phyloP scores from a whole-genome alignment of 2,797 vertebrate genomes.

The Gouania willdenowi region DNA sequence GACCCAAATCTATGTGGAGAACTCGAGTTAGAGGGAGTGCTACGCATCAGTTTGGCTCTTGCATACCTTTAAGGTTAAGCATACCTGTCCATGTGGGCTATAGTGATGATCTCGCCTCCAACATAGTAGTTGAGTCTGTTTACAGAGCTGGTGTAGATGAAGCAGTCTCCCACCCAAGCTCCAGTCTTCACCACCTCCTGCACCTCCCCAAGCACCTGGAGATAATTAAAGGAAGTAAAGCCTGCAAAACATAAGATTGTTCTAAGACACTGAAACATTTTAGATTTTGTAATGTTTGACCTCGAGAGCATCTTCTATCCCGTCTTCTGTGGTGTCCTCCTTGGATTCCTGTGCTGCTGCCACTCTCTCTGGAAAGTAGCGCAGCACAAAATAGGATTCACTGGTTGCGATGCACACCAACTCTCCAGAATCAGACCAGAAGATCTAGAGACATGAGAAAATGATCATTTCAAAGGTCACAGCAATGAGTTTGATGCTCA shows the following conservation, averaged over 20 bases:
- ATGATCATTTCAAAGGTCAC: too few relatives aligned
- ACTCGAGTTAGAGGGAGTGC: too few relatives aligned
- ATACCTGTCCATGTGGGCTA: slow-evolving; percentile 97
- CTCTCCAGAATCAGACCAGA: slow-evolving; percentile 98
- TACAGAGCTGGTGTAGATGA: slow-evolving; percentile 99
- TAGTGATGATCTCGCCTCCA: slow-evolving; percentile 98
- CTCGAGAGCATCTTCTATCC: slow-evolving; percentile 98
- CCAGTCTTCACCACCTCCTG: slow-evolving; percentile 98
- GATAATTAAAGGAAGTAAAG: background rate
- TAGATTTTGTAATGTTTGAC: too few relatives aligned
- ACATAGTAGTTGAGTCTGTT: slow-evolving; percentile 98
- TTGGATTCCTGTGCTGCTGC: slow-evolving; percentile 92
- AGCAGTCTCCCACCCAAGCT: slow-evolving; percentile 97
- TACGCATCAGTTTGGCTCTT: too few relatives aligned
- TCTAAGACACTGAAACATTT: too few relatives aligned
- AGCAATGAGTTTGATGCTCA: too few relatives aligned
- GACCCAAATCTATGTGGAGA: too few relatives aligned
- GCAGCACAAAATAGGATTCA: slow-evolving; percentile 97
- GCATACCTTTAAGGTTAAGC: too few relatives aligned
- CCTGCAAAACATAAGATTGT: too few relatives aligned
- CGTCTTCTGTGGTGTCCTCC: slow-evolving; percentile 94
- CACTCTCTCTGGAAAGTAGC: slow-evolving; percentile 93
- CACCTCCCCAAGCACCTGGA: slow-evolving; percentile 95
- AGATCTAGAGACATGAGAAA: slow-evolving; percentile 77
- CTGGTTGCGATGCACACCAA: slow-evolving; percentile 97